Base-by-base conservation (phyloP, 1,140 invertebrate species). In the Anthonomus grandis region DNA sequence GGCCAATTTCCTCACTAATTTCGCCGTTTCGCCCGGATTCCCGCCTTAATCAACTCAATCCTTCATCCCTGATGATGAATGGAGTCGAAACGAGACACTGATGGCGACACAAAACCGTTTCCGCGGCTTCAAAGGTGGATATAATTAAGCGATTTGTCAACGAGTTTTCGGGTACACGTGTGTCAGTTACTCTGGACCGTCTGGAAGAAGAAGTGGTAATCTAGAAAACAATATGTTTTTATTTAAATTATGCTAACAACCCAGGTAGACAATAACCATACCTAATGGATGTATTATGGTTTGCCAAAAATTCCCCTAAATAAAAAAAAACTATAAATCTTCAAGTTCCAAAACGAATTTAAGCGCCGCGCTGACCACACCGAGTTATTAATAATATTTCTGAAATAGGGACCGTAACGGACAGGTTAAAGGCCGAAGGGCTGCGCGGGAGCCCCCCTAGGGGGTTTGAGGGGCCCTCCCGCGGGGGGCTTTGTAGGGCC, bases 1-100 rank as follows among this genome's bases (percentile, higher is more conserved):
- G 47, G 31, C 41, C 38, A 60, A 56, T 60, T 60, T 62, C 19
- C 58, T 17, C 64, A 25, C 24, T 21, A 22, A 48, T 56, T 57
- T 38, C 34, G 13, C 27, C 39, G 17, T 13, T 12, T 21, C 59
- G 54, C 59, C 25, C 36, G 46, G 27, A 46, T 46, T 57, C 46
- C 12, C 23, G 4, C 39, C 6, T 22, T 49, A 60, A 60, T 60
- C 53, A 52, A 60, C 25, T 50, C 38, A n/a, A n/a, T n/a, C 34
- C 38, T 23, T 49, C 41, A 6, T 13, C 23, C 15, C 55, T 50
- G 55, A 57, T 57, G 55, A 57, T 50, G 55, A 39, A 49, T 50
- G 31, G 55, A 19, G 2, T 42, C 55, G 55, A 50, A 49, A 57
- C 55, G 37, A 50, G 55, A 49, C 55, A 36, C 8, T 12, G 12